Conservation (phyloP, 2,888 invertebrate genomes). For the Spodoptera littoralis region DNA sequence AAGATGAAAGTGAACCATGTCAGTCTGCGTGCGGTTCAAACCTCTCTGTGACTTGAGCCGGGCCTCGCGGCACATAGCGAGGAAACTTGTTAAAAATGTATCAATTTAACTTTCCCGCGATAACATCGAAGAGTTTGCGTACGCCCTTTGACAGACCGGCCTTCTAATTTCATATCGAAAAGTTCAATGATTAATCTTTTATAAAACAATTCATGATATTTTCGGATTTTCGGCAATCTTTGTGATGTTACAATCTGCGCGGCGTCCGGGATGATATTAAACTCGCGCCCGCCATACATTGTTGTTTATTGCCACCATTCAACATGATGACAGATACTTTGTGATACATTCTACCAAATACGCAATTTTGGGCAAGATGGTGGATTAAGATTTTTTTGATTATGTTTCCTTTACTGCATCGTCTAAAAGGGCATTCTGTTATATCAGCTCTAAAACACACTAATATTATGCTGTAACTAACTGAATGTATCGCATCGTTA, state of each 20-base stretch:
- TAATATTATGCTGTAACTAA: background rate
- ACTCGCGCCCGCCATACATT: conserved; percentile 7
- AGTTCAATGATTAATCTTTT: conserved; percentile 67
- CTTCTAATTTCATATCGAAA: conserved; percentile 68
- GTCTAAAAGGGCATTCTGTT: too few species aligned
- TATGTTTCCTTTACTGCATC: too few species aligned
- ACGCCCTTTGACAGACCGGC: conserved; percentile 69
- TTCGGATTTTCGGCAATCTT: conserved; percentile 36
- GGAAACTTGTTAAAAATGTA: conserved; percentile 77
- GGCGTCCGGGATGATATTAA: conserved; percentile 22
- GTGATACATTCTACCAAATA: background rate
- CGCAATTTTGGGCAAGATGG: too few species aligned
- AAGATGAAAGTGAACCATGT: conserved; percentile 18
- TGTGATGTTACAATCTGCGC: conserved; percentile 19
- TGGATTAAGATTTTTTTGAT: too few species aligned
- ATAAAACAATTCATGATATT: conserved; percentile 54
- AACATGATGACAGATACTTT: background rate
- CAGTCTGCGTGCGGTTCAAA: conserved; percentile 5
- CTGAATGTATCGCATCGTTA: too few species aligned
- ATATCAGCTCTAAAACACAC: background rate
- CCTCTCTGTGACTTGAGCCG: conserved; percentile 46
- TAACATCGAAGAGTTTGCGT: conserved; percentile 60
- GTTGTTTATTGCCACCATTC: background rate
- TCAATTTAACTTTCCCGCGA: conserved; percentile 76
- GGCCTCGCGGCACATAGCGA: conserved; percentile 49